phyloP scores from a whole-genome alignment of 2,888 invertebrate species.

The Stenolophus ochropezus region DNA sequence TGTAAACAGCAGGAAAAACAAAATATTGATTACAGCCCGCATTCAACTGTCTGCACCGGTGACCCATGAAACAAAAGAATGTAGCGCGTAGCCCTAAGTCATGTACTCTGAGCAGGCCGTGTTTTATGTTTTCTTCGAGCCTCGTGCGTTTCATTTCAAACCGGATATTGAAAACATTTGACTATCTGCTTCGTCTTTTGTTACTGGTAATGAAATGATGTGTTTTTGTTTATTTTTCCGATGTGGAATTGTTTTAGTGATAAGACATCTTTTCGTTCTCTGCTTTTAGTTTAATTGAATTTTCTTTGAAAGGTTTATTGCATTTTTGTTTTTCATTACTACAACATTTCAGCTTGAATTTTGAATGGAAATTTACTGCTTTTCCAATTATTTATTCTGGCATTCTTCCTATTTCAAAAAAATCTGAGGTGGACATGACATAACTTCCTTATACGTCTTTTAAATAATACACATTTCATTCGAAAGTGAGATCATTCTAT shows the following conservation, averaged over 20 bases:
- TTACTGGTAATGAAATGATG: constrained; percentile 22
- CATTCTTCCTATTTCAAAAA: no score
- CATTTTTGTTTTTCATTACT: background rate
- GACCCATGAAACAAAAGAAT: background rate
- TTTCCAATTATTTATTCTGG: no score
- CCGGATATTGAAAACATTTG: constrained; percentile 37
- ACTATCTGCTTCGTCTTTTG: constrained; percentile 25
- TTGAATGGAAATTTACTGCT: background rate
- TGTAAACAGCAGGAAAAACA: constrained; percentile 2
- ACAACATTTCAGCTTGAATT: background rate
- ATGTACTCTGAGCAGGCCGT: background rate
- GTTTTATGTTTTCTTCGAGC: constrained; percentile 9
- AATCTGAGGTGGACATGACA: no score
- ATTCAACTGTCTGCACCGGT: background rate
- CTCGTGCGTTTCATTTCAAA: constrained; percentile 5
- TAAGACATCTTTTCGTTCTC: constrained; percentile 19
- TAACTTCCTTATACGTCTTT: no score
- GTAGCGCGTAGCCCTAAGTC: background rate
- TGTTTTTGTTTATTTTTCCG: constrained; percentile 34
- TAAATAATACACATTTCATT: no score
- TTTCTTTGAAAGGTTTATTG: constrained; percentile 36
- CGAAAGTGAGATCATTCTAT: no score
- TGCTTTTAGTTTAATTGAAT: constrained; percentile 42
- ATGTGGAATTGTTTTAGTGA: constrained; percentile 11
- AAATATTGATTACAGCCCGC: constrained; percentile 15